Base-by-base conservation (phyloP, 2,888 invertebrate genomes). In the Tortricodes alternella region DNA sequence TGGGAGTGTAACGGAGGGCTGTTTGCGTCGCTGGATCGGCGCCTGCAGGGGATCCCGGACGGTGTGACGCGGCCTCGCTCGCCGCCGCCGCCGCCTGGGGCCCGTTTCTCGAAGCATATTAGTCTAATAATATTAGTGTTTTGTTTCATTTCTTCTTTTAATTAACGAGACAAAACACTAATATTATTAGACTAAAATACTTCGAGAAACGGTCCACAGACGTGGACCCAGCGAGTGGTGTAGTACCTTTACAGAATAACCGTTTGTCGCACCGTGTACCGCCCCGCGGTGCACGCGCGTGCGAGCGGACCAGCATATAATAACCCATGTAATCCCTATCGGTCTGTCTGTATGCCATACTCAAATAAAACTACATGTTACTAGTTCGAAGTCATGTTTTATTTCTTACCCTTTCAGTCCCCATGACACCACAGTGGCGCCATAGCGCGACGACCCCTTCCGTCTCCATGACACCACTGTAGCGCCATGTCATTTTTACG, bases 301-400 rank as follows among this genome's bases (percentile, higher is more conserved):
- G 38, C 21, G 21, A 39, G 27, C 7, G 35, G 6, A 21, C 7
- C 15, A 16, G 18, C 13, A 15, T 24, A n/a, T 32, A 32, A n/a
- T 5, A 27, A 9, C 35, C 4, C 13, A 19, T 55, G 29, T 49
- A 46, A 39, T 48, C 27, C 23, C 8, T 50, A 23, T 15, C 37
- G n/a, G n/a, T n/a, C 6, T 15, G 15, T 24, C 8, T 49, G 5
- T 46, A 37, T 39, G 15, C 34, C 34, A 35, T 48, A 37, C 16
- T 34, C 18, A 8, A 48, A 48, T 48, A 48, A 48, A 48, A 48
- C 48, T 48, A 4, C 35, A 48, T 16, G 24, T 21, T 23, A 50
- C 8, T 50, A 41, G 32, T 39, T 39, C 11, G 0, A 34, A 29
- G 29, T 39, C 6, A 32, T 32, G 21, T 49, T 55, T 43, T 43